A percentile compares a stretch with the other conserved stretches of the same genome.
These are phyloP conservation scores for Cosmia pyralina DNA, from an alignment of 2,888 invertebrate genomes.

Conservation along the genomic window DNA sequence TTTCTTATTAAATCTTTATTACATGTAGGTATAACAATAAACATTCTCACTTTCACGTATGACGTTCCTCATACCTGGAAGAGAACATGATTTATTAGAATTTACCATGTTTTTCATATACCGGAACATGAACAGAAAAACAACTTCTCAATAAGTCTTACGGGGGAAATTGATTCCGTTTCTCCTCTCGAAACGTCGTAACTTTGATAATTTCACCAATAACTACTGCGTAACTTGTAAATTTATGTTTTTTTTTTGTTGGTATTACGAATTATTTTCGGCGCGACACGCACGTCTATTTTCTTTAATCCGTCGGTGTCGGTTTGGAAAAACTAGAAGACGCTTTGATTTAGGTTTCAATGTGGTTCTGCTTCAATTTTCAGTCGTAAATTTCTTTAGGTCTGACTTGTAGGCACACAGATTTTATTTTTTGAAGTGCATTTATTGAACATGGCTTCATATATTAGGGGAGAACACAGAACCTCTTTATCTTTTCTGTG, in stretches of 20 bases:
- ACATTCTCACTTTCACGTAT: background rate
- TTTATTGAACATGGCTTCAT: constrained; percentile 70
- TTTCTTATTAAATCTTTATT: background rate
- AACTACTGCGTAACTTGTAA: constrained; percentile 63
- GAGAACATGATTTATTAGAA: constrained; percentile 55
- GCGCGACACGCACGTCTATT: background rate
- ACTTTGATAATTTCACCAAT: constrained; percentile 67
- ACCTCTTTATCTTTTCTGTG: too few species aligned
- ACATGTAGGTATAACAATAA: background rate
- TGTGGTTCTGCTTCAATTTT: background rate
- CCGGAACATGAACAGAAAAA: constrained; percentile 72
- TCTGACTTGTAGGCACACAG: constrained; percentile 49
- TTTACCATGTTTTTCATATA: constrained; percentile 55
- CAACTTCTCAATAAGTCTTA: constrained; percentile 76
- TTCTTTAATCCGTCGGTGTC: too few species aligned
- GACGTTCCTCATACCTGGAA: constrained; percentile 18
- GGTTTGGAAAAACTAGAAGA: background rate
- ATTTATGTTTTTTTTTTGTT: background rate
- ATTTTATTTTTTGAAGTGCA: constrained; percentile 78
- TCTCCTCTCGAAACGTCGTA: constrained; percentile 68
- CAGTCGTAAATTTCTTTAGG: constrained; percentile 44
- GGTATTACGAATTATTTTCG: background rate
- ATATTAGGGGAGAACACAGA: constrained; percentile 71
- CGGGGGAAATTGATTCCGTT: constrained; percentile 73
- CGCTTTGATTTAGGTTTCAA: background rate